A percentile compares a stretch with the other conserved stretches of the same genome.
Evolutionary conservation across 2,888 invertebrate genomes (phyloP).

Genomic region (Tachina lurida): DNA sequence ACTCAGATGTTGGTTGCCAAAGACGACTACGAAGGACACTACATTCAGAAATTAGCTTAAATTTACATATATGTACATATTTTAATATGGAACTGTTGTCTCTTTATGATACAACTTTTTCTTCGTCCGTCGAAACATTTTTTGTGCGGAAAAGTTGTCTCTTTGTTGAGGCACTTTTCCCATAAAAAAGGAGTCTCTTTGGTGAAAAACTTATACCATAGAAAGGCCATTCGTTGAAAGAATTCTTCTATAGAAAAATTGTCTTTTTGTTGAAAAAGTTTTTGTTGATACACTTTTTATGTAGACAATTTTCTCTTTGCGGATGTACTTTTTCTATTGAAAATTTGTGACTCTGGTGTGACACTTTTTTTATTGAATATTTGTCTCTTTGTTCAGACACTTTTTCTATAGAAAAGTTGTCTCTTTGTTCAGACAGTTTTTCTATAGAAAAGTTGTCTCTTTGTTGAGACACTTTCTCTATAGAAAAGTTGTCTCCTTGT

Average conservation of each 20-base stretch:
- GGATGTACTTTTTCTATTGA: neutral
- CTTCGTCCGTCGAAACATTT: too few relatives aligned
- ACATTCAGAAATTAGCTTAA: neutral
- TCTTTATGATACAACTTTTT: too few relatives aligned
- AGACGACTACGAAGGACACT: neutral
- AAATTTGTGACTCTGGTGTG: neutral
- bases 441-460: too few relatives aligned
- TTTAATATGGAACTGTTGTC: neutral
- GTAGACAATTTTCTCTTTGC: neutral
- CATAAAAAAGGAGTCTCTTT: neutral
- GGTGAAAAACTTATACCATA: too few relatives aligned
- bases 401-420: too few relatives aligned
- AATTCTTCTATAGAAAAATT: too few relatives aligned
- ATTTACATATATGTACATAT: neutral
- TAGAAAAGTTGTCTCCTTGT: too few relatives aligned
- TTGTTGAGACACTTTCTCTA: too few relatives aligned
- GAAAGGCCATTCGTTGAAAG: too few relatives aligned
- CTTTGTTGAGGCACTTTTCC: neutral
- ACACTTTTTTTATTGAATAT: neutral
- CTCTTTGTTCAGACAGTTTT: too few relatives aligned
- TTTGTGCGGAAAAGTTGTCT: neutral
- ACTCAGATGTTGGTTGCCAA: neutral
- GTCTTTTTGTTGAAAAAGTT: too few relatives aligned
- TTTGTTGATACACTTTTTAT: neutral
- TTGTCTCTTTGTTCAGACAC: too few relatives aligned